Percentiles rank a stretch among this genome's conserved stretches.
These are phyloP conservation scores for Periphyllus acericola DNA, from an alignment of 2,888 invertebrate genomes.

Conservation along the genomic window DNA sequence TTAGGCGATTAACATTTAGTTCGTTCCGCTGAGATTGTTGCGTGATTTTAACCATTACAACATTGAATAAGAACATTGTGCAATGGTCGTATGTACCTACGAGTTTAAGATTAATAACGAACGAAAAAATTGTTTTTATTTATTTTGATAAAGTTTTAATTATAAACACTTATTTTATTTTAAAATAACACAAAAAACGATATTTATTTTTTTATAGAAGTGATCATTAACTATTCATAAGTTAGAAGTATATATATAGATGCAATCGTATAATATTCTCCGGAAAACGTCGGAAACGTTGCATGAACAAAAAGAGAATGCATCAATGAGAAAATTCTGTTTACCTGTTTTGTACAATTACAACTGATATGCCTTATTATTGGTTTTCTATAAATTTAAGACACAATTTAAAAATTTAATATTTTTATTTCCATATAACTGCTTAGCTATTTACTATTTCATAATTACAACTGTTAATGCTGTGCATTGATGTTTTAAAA, in stretches of 20 bases:
- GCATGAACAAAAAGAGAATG: neutral
- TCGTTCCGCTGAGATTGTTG: neutral
- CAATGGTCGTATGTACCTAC: neutral
- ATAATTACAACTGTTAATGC: too few relatives aligned
- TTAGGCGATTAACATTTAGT: neutral
- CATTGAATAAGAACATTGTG: neutral
- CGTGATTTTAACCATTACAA: neutral
- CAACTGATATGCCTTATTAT: neutral
- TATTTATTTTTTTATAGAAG: too few relatives aligned
- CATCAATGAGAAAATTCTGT: neutral
- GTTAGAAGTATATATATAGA: neutral
- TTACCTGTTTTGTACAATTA: neutral
- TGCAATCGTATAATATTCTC: neutral
- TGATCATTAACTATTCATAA: neutral
- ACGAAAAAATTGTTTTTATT: neutral
- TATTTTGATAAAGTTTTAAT: neutral
- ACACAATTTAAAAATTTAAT: neutral
- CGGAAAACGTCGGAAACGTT: neutral
- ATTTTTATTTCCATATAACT: neutral
- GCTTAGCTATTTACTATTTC: neutral
- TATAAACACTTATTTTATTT: neutral
- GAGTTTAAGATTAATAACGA: neutral
- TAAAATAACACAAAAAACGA: neutral
- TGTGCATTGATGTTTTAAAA: too few relatives aligned
- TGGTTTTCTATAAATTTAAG: neutral